These are phyloP conservation scores for Amazona vittata DNA, from an alignment of 2,113 vertebrate genomes.

Conservation along the genomic window DNA sequence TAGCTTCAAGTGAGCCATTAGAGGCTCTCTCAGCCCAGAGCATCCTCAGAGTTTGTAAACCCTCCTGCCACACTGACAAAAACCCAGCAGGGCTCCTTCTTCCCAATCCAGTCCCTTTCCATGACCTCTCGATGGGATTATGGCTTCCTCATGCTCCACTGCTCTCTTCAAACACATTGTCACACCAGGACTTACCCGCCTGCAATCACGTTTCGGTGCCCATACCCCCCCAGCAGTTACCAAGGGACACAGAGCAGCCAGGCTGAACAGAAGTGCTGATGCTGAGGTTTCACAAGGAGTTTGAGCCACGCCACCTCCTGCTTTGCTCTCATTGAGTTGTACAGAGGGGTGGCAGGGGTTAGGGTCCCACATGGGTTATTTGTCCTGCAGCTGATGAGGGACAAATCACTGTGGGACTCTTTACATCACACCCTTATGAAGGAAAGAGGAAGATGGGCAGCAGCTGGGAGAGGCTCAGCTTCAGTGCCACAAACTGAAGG, in stretches of 20 bases:
- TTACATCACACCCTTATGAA: neutral
- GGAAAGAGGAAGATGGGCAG: constrained; percentile 26
- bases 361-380: neutral
- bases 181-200: neutral
- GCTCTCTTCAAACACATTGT: neutral
- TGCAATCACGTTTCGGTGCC: rapidly evolving
- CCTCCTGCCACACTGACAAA: neutral
- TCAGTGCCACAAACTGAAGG: neutral
- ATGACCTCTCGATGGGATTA: rapidly evolving
- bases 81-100: neutral
- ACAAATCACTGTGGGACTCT: neutral
- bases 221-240: neutral
- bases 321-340: neutral
- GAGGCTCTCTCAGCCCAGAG: neutral
- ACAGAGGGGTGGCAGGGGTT: neutral
- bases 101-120: neutral
- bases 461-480: neutral
- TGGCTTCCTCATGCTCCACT: neutral
- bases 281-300: neutral
- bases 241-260: neutral
- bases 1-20: neutral
- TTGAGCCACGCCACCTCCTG: neutral
- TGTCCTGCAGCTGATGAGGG: neutral
- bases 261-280: neutral
- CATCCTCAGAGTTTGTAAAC: neutral